Percentiles rank a stretch among this genome's conserved stretches.
Evolutionary conservation across 2,113 vertebrate species (phyloP).

Genomic region (Larimichthys polyactis): DNA sequence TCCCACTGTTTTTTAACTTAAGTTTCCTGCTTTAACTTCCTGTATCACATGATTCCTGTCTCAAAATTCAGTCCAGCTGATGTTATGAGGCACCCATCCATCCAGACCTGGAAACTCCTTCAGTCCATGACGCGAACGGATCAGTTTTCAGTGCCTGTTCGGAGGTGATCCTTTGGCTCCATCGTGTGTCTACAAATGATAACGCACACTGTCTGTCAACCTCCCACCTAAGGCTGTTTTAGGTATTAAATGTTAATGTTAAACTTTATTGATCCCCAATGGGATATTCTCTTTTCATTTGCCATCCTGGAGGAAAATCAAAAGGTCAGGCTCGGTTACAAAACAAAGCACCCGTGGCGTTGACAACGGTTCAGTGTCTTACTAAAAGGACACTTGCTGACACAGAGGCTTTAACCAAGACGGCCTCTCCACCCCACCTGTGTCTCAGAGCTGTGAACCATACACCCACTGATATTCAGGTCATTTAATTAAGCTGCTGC

Average conservation of each 20-base stretch:
- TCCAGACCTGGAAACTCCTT: conserved; percentile 10
- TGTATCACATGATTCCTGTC: neutral
- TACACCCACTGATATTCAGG: neutral
- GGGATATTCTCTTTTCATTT: conserved; percentile 60
- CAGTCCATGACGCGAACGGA: neutral
- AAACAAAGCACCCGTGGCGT: conserved; percentile 14
- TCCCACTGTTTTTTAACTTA: neutral
- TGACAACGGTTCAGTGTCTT: conserved; percentile 30
- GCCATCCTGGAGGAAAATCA: conserved; percentile 32
- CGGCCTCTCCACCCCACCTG: neutral
- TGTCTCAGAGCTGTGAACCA: conserved; percentile 5
- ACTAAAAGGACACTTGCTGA: conserved; percentile 56
- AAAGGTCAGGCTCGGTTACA: conserved; percentile 47
- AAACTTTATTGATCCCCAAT: conserved; percentile 52
- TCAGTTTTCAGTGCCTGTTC: neutral
- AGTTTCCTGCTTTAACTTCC: neutral
- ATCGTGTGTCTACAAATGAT: conserved; percentile 48
- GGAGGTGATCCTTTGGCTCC: conserved; percentile 66
- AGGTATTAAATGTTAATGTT: conserved; percentile 49
- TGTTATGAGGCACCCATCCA: neutral
- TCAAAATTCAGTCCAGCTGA: conserved; percentile 21
- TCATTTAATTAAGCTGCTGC: neutral
- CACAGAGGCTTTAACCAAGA: conserved; percentile 11
- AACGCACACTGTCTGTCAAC: conserved; percentile 10
- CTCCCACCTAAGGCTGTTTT: neutral